Base-by-base conservation (phyloP, 2,797 vertebrate species). In the Coregonus ussuriensis region DNA sequence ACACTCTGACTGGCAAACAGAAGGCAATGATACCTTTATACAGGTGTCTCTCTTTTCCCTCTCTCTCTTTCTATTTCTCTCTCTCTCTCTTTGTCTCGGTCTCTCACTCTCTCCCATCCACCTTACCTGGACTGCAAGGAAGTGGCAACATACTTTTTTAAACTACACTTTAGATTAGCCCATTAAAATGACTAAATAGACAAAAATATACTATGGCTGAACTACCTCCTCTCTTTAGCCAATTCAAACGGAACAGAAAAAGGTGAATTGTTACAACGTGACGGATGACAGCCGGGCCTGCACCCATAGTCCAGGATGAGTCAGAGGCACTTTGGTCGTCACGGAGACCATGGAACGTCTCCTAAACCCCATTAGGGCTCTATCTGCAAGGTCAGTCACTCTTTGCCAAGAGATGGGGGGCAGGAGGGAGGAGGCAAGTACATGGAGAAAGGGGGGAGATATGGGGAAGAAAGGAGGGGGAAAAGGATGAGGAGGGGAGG, bases 331-430 rank as follows among this genome's bases (percentile, higher is more conserved):
- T 80, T 56, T 71, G 51, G 65, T 76, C 18, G n/a, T 41, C 63
- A 35, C 65, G 9, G 74, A 76, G 80, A 84, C 72, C 31, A 74
- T 16, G 13, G 76, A 77, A 79, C 4, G 74, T 51, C 59, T 77
- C 72, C 84, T 84, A 82, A 77, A 84, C 84, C 85, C 85, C 82
- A 84, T 91, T 90, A 88, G 75, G 6, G 11, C 35, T 76, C 33
- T 77, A 77, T 81, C 69, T 74, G 82, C 87, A 84, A 90, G 88
- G 88, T 85, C 82, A 78, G 25, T 31, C 21, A 0, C 41, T 71
- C 29, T 5, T 18, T 51, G 41, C 7, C n/a, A 52, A 25, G 9
- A 25, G 66, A 71, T 63, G 29, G 41, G 1, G 7, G 41, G 37
- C 6, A 41, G 37, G 33, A 16, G 59, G 31, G n/a, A 59, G 56